phyloP scores from a whole-genome alignment of 2,888 invertebrate genomes.

The Sarcophaga caerulescens region DNA sequence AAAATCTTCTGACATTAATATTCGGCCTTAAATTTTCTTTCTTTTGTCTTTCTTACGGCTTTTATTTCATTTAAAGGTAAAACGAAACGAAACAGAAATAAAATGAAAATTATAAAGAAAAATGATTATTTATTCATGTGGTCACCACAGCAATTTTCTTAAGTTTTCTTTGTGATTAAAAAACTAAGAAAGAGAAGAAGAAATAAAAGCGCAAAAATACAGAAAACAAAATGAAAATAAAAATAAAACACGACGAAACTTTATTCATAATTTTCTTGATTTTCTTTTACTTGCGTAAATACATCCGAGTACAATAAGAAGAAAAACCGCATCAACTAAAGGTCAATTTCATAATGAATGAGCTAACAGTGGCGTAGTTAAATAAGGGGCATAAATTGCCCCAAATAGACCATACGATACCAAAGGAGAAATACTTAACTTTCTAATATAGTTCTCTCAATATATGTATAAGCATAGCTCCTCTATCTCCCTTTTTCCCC shows the following conservation, averaged over 20 bases:
- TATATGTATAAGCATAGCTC: too few species aligned
- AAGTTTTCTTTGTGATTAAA: constrained; percentile 21
- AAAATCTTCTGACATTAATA: not conserved
- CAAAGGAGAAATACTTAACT: too few species aligned
- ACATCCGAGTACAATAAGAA: constrained; percentile 26
- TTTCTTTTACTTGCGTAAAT: constrained; percentile 19
- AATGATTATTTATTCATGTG: constrained; percentile 32
- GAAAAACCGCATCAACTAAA: constrained; percentile 34
- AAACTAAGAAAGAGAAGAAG: not conserved
- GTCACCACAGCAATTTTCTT: constrained; percentile 26
- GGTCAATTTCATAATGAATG: constrained; percentile 45
- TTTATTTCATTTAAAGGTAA: not conserved
- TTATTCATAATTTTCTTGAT: constrained; percentile 43
- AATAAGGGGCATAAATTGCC: not conserved
- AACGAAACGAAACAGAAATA: not conserved
- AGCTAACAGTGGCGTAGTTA: constrained; percentile 20
- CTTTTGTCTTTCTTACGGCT: not conserved
- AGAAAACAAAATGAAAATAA: too few species aligned
- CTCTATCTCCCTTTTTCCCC: too few species aligned
- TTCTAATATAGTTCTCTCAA: too few species aligned
- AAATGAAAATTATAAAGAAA: not conserved
- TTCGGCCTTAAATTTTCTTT: not conserved
- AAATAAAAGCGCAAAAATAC: constrained; percentile 7
- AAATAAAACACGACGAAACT: constrained; percentile 6
- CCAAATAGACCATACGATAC: too few species aligned